phyloP scores from a whole-genome alignment of 2,797 vertebrate genomes.

The Falco columbarius region DNA sequence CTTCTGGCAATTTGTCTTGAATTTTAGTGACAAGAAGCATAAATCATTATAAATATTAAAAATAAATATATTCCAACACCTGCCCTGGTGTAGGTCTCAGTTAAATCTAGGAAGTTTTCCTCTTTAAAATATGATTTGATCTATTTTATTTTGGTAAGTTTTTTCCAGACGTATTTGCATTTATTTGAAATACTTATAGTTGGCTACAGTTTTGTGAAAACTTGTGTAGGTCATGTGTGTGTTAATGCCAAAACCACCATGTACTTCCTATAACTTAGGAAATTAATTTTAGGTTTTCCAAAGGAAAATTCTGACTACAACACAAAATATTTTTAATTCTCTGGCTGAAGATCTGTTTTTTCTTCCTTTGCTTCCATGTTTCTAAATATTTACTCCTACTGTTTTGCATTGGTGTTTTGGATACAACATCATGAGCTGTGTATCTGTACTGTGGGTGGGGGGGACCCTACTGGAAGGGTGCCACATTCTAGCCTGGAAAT shows the following conservation, averaged over 20 bases:
- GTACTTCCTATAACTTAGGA: not conserved
- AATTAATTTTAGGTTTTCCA: not conserved
- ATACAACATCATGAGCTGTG: not conserved
- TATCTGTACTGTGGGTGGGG: fast-evolving
- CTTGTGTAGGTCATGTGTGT: not conserved
- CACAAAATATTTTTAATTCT: not conserved
- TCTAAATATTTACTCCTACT: not conserved
- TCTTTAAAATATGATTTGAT: not conserved
- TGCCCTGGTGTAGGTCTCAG: not conserved
- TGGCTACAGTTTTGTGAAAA: not conserved
- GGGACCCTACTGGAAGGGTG: not conserved
- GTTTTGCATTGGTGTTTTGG: not conserved
- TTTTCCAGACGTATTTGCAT: not conserved
- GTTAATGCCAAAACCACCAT: not conserved
- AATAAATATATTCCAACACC: not conserved
- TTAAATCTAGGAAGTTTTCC: not conserved
- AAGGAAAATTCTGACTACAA: not conserved
- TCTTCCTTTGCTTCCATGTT: not conserved
- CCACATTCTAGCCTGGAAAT: not conserved
- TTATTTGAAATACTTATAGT: not conserved
- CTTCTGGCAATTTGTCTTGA: not conserved
- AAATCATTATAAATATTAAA: not conserved
- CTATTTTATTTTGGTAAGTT: not conserved
- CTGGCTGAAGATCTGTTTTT: not conserved
- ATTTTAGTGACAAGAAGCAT: not conserved